These are phyloP conservation scores for Acanthopagrus latus DNA, from an alignment of 2,797 vertebrate genomes.

Conservation along the genomic window DNA sequence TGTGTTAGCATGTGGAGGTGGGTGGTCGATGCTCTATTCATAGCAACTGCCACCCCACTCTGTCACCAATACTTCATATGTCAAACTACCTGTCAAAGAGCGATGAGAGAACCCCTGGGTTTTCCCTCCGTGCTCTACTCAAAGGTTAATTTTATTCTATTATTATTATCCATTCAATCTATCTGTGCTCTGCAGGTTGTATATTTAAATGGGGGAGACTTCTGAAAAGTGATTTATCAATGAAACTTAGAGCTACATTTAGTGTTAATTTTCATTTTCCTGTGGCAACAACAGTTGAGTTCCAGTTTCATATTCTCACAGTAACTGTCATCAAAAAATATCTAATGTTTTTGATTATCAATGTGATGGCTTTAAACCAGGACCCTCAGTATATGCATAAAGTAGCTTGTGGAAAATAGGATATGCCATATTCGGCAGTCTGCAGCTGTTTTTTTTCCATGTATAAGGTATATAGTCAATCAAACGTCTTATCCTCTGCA, in stretches of 20 bases:
- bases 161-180: background rate
- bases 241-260: background rate
- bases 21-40: slow-evolving; percentile 70
- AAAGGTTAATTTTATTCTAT: slow-evolving; percentile 25
- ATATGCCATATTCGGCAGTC: background rate
- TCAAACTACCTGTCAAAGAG: slow-evolving; percentile 56
- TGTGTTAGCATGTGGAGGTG: slow-evolving; percentile 48
- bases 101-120: background rate
- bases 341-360: background rate
- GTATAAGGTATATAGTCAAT: background rate
- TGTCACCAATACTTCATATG: slow-evolving; percentile 60
- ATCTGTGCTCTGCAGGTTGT: background rate
- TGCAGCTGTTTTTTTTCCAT: background rate
- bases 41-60: slow-evolving; percentile 61
- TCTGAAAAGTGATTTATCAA: background rate
- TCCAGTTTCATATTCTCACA: background rate
- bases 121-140: background rate
- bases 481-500: background rate
- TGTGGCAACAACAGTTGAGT: background rate
- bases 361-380: background rate
- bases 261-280: background rate
- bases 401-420: background rate
- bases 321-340: background rate
- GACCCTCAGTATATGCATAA: background rate
- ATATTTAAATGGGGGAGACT: background rate